A percentile compares a stretch with the other conserved stretches of the same genome.
Conservation (phyloP, 64 coral and sea anemone genomes). For the Cladopsammia gracilis region DNA sequence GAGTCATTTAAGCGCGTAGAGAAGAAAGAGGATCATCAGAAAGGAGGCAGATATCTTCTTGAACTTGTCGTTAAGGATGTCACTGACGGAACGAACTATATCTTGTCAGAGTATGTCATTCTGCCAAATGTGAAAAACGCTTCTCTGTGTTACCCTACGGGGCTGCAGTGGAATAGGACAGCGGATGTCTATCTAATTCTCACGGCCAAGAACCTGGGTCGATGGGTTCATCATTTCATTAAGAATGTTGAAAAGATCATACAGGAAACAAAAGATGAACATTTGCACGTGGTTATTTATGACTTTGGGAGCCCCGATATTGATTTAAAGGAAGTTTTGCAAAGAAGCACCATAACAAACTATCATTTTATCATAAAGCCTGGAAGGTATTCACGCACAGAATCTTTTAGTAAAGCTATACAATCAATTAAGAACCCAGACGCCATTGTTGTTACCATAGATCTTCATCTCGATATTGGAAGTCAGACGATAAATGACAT, state of each 20-base stretch:
- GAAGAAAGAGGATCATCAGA: too few relatives aligned
- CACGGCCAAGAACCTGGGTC: slow-evolving; percentile 38
- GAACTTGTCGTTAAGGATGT: slow-evolving; percentile 7
- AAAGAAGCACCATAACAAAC: slow-evolving; percentile 3
- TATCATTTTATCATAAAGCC: not conserved
- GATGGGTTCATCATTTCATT: slow-evolving; percentile 45
- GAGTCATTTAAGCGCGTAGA: not conserved
- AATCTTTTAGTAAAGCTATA: slow-evolving; percentile 5
- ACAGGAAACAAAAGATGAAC: slow-evolving; percentile 45
- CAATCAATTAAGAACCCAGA: not conserved
- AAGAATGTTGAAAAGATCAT: slow-evolving; percentile 39
- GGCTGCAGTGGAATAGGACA: slow-evolving; percentile 5
- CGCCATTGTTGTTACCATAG: slow-evolving; percentile 41
- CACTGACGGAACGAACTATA: not conserved
- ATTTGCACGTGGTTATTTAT: slow-evolving; percentile 18
- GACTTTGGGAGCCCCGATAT: slow-evolving; percentile 25
- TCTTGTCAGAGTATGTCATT: slow-evolving; percentile 30
- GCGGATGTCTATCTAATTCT: slow-evolving; percentile 23
- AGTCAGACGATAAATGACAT: slow-evolving; percentile 57
- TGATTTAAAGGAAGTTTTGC: not conserved
- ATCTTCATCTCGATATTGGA: slow-evolving; percentile 31
- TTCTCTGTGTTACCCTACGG: slow-evolving; percentile 17
- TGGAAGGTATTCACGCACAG: not conserved
- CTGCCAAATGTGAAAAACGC: not conserved
- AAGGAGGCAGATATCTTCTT: slow-evolving; percentile 11